Base-by-base conservation (phyloP, 2,113 vertebrate species). In the Cnemophilus loriae region DNA sequence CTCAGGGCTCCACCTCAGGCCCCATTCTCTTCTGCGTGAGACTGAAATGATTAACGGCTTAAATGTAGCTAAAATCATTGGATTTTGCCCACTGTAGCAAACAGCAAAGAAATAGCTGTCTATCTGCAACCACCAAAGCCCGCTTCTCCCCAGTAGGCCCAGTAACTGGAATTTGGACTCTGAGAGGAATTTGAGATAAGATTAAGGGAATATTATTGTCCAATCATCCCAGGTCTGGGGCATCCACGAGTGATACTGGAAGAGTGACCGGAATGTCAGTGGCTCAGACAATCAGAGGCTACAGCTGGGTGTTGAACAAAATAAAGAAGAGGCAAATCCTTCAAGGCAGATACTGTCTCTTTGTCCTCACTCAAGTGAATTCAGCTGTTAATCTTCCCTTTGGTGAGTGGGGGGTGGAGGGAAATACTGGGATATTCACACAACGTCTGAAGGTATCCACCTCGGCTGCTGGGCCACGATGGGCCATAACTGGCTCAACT, bases 81-180 rank as follows among this genome's bases (percentile, higher is more conserved):
- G 26, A 26, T 61, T 61, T 83, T 71, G 4, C 11, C 12, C 67
- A 26, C 17, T 53, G 21, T 20, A 53, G 39, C 26, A 53, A 61
- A 35, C 37, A 21, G 24, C 27, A 21, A 37, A 63, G 57, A 53
- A 53, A 44, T 2, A 84, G 3, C 13, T 37, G 11, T 46, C 20
- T 5, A 44, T 44, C 21, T 11, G 27, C 27, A 53, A 27, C 13
- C 13, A 44, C 13, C 8, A 44, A 61, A 63, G 5, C 7, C 27
- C 1, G 0, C 7, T 61, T 26, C 33, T 44, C 21, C 21, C 27
- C 39, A 53, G 1, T 17, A 61, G 8, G 7, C 5, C 7, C 4
- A 13, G 11, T 44, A 27, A 21, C 27, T 32, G 27, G 17, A 44
- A 44, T 9, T 71, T 32, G 22, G 26, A 37, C 6, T 44, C 21